phyloP scores from a whole-genome alignment of 2,888 invertebrate species.

The Ochlodes sylvanus region DNA sequence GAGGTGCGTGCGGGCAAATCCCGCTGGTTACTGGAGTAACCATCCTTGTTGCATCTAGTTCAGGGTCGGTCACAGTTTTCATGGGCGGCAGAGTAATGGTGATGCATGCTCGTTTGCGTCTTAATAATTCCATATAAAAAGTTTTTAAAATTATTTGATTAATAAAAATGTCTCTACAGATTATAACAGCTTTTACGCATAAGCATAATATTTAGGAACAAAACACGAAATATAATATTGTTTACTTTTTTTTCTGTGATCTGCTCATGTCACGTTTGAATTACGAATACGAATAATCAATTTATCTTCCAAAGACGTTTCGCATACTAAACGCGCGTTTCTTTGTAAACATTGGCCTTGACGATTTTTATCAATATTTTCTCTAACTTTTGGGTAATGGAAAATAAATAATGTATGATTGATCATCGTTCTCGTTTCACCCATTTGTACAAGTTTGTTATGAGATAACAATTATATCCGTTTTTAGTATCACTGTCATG shows the following conservation, averaged over 20 bases:
- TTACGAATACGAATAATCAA: constrained; percentile 30
- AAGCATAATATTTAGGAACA: background rate
- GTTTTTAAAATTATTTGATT: too few species aligned
- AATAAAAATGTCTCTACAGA: too few species aligned
- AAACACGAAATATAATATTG: background rate
- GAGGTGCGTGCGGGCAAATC: too few species aligned
- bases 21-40: too few species aligned
- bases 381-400: constrained; percentile 37
- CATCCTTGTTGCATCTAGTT: too few species aligned
- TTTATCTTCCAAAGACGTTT: constrained; percentile 29
- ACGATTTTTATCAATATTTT: constrained; percentile 33
- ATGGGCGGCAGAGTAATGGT: too few species aligned
- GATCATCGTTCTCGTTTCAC: constrained; percentile 37
- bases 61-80: too few species aligned
- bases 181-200: too few species aligned
- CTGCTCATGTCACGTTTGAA: constrained; percentile 22
- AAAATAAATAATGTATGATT: constrained; percentile 45
- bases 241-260: constrained; percentile 13
- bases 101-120: too few species aligned
- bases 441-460: constrained; percentile 35
- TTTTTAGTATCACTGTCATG: background rate
- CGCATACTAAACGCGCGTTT: constrained; percentile 13
- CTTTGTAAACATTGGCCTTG: constrained; percentile 29
- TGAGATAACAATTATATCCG: constrained; percentile 19
- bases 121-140: too few species aligned